A percentile compares a stretch with the other conserved stretches of the same genome.
These are phyloP conservation scores for Aplysina aerophoba DNA, from an alignment of 37 sponge, comb jelly and placozoan genomes.

Conservation along the genomic window DNA sequence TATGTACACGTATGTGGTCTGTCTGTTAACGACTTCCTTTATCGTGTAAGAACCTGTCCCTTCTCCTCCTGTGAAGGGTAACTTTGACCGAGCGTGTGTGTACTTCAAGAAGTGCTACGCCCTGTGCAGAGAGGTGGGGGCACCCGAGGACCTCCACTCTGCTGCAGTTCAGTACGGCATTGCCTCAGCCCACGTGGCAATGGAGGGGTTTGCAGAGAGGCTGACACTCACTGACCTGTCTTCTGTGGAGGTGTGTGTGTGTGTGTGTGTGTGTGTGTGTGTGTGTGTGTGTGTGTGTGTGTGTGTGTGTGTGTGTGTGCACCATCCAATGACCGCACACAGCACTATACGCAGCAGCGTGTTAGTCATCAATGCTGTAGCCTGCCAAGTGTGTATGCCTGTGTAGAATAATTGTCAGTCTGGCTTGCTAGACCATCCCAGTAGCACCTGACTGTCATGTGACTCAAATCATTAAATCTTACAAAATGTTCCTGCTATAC, in stretches of 20 bases:
- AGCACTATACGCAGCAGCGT: too few relatives aligned
- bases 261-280: background rate
- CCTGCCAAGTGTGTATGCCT: too few relatives aligned
- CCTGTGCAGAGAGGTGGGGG: constrained; percentile 46
- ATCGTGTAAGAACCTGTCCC: too few relatives aligned
- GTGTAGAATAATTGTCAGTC: too few relatives aligned
- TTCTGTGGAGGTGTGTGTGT: background rate
- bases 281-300: background rate
- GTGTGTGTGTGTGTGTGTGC: constrained; percentile 6
- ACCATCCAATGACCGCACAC: background rate
- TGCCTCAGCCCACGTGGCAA: constrained; percentile 63
- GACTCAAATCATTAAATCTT: too few relatives aligned
- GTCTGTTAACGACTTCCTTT: too few relatives aligned
- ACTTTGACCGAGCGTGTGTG: constrained; percentile 79
- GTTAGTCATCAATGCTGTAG: too few relatives aligned
- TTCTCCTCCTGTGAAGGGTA: constrained; percentile 45
- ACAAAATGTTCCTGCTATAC: too few relatives aligned
- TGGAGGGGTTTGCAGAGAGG: constrained; percentile 40
- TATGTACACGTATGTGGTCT: too few relatives aligned
- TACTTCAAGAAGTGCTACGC: constrained; percentile 69
- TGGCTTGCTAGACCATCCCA: too few relatives aligned
- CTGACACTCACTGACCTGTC: background rate
- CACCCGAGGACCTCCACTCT: constrained; percentile 39
- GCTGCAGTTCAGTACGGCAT: constrained; percentile 84
- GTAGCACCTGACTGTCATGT: too few relatives aligned